Evolutionary conservation across 2,888 invertebrate species (phyloP).

Genomic region (Harmothoe impar): DNA sequence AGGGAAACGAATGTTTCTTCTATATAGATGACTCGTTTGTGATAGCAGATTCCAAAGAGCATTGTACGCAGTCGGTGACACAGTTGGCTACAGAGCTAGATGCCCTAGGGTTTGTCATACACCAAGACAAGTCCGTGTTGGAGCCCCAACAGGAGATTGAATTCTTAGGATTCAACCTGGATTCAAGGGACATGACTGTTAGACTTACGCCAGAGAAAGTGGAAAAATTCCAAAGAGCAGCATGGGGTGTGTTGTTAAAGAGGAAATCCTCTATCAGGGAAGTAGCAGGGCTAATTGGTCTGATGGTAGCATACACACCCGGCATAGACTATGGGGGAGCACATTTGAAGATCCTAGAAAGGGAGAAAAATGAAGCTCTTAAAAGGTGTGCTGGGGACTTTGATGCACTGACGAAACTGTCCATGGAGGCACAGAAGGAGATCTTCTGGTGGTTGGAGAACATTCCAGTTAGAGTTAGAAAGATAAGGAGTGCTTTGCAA

Average conservation of each 20-base stretch:
- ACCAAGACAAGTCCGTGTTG: not conserved
- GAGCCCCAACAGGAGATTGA: not conserved
- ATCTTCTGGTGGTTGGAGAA: not conserved
- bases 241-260: not conserved
- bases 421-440: not conserved
- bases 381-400: too few species aligned
- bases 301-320: not conserved
- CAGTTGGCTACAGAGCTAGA: not conserved
- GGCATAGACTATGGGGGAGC: not conserved
- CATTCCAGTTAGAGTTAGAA: not conserved
- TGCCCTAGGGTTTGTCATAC: constrained; percentile 2
- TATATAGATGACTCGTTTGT: constrained; percentile 41
- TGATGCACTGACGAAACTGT: too few species aligned
- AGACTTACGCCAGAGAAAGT: not conserved
- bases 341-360: constrained; percentile 7
- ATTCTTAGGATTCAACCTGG: constrained; percentile 9
- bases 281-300: not conserved
- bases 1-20: not conserved
- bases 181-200: not conserved
- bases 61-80: not conserved
- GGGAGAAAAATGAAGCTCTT: constrained; percentile 2
- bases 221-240: not conserved
- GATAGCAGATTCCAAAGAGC: not conserved
- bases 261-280: not conserved
- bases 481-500: not conserved